Evolutionary conservation across 2,797 vertebrate genomes (phyloP).

Genomic region (Gephyroberyx darwinii): DNA sequence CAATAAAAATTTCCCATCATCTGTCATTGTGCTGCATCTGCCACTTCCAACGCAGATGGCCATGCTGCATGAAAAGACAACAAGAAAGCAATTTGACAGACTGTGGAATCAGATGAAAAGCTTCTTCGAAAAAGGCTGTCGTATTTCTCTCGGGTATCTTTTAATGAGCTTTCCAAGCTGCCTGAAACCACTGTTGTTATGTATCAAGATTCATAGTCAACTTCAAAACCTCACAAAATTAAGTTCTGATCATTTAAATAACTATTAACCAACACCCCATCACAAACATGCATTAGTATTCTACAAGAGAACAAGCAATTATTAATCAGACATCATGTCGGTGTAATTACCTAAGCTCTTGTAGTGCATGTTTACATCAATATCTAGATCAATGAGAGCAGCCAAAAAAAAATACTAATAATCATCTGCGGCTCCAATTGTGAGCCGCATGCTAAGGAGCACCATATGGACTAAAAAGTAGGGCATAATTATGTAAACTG

Average conservation of each 20-base stretch:
- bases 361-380: not conserved
- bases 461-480: not conserved
- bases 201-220: slow-evolving; percentile 9
- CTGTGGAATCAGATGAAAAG: slow-evolving; percentile 15
- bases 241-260: not conserved
- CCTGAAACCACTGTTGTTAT: slow-evolving; percentile 8
- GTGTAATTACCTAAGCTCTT: not conserved
- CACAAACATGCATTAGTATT: slow-evolving; percentile 1
- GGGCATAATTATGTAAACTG: slow-evolving; percentile 33
- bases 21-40: slow-evolving; percentile 47
- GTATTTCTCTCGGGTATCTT: slow-evolving; percentile 32
- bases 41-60: slow-evolving; percentile 58
- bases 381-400: not conserved
- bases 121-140: not conserved
- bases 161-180: slow-evolving; percentile 1
- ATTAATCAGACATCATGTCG: slow-evolving; percentile 11
- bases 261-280: not conserved
- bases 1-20: slow-evolving; percentile 47
- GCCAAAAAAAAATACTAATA: not conserved
- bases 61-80: slow-evolving; percentile 16
- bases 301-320: not conserved
- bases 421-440: not conserved
- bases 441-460: not conserved
- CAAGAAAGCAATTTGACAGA: slow-evolving; percentile 39
- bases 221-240: slow-evolving; percentile 23